Evolutionary conservation across 2,113 vertebrate genomes (phyloP).

Genomic region (Xerus inauris): DNA sequence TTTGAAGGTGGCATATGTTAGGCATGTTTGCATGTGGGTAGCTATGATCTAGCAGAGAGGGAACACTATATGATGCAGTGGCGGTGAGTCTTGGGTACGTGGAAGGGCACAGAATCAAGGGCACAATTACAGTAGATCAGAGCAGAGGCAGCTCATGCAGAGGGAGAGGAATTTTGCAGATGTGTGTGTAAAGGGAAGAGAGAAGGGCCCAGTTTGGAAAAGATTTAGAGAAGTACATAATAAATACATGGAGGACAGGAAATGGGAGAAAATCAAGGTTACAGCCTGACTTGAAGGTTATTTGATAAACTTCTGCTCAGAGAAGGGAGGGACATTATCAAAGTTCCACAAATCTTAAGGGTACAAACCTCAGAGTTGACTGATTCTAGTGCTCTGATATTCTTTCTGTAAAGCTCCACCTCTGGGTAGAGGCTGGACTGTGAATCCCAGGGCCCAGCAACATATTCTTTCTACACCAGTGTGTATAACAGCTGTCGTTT

Average conservation of each 20-base stretch:
- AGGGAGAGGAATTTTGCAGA: not conserved
- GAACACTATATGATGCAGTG: not conserved
- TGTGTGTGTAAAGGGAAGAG: not conserved
- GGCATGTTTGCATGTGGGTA: not conserved
- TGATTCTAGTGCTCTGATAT: not conserved
- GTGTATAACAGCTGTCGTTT: not conserved
- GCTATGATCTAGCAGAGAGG: not conserved
- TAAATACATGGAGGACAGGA: not conserved
- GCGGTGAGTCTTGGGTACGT: not conserved
- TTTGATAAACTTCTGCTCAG: not conserved
- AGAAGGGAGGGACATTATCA: not conserved
- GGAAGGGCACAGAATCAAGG: not conserved
- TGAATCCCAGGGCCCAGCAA: not conserved
- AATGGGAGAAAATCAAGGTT: not conserved
- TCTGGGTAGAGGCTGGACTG: not conserved
- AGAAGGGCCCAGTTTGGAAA: not conserved
- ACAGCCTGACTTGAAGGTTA: slow-evolving; percentile 9
- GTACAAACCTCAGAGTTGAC: not conserved
- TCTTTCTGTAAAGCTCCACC: not conserved
- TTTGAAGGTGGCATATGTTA: not conserved
- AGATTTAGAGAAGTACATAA: not conserved
- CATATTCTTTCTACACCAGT: not conserved
- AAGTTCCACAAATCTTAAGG: not conserved
- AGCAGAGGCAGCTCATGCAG: not conserved
- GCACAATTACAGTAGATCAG: not conserved